These are phyloP conservation scores for Agonum fuliginosum DNA, from an alignment of 2,888 invertebrate genomes.

Conservation along the genomic window DNA sequence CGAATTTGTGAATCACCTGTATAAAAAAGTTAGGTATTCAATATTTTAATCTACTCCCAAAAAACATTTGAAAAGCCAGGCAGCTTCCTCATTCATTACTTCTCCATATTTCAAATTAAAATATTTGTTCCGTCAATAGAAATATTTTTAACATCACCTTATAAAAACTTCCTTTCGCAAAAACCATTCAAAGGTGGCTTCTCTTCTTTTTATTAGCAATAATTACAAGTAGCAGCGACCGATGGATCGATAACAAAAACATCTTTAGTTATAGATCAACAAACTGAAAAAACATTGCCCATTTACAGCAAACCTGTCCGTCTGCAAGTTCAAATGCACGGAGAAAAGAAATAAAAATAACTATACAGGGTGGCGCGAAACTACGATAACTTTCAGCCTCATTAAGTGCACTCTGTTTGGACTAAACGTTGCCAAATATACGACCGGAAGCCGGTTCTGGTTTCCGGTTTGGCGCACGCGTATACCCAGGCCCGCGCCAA, in stretches of 20 bases:
- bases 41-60: not conserved
- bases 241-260: constrained; percentile 37
- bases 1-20: too few species aligned
- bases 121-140: constrained; percentile 1
- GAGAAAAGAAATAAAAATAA: not conserved
- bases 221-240: constrained; percentile 28
- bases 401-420: constrained; percentile 6
- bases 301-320: constrained; percentile 25
- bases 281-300: not conserved
- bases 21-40: too few species aligned
- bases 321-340: not conserved
- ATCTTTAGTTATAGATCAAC: constrained; percentile 38
- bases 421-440: not conserved
- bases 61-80: not conserved
- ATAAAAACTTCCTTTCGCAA: not conserved
- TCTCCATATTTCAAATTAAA: constrained; percentile 5
- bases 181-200: constrained; percentile 1
- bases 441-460: not conserved
- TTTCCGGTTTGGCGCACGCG: constrained; percentile 6
- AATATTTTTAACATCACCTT: constrained; percentile 15
- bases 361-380: not conserved
- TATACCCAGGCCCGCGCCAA: not conserved
- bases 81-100: constrained; percentile 2
- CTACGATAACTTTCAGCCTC: not conserved
- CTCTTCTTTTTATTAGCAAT: constrained; percentile 9